Percentiles rank a stretch among this genome's conserved stretches.
These are phyloP conservation scores for Drosophila greeni DNA, from an alignment of 2,888 invertebrate species.

Conservation along the genomic window DNA sequence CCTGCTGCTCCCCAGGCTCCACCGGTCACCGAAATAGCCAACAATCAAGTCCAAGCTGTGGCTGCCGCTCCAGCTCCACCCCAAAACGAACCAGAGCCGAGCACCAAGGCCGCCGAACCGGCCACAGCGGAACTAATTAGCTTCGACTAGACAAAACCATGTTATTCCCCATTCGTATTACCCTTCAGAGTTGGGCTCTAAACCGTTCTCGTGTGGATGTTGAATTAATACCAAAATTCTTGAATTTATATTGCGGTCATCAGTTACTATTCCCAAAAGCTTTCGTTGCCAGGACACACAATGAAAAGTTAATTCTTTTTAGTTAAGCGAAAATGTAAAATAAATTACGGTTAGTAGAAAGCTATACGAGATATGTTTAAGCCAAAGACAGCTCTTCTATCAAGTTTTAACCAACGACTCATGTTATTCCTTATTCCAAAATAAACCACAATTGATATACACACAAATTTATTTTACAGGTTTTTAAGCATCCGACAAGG, in stretches of 20 bases:
- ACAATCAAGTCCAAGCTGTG: conserved; percentile 68
- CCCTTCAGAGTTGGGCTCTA: conserved; percentile 7
- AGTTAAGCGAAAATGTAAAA: conserved; percentile 10
- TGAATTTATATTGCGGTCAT: conserved; percentile 23
- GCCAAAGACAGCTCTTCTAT: conserved; percentile 17
- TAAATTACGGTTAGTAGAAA: neutral
- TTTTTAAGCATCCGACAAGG: conserved; percentile 80
- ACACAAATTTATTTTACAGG: neutral
- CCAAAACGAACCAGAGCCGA: conserved; percentile 76
- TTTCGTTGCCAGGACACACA: conserved; percentile 6
- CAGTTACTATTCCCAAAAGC: conserved; percentile 20
- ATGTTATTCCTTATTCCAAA: conserved; percentile 39
- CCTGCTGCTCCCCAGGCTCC: conserved; percentile 43
- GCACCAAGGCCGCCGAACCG: conserved; percentile 78
- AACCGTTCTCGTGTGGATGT: conserved; percentile 25
- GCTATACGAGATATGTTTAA: conserved; percentile 23
- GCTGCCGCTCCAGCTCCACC: conserved; percentile 74
- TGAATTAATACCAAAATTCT: neutral
- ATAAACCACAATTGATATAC: conserved; percentile 14
- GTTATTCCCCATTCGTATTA: conserved; percentile 12
- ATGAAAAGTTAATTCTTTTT: conserved; percentile 7
- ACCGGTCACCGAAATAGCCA: conserved; percentile 25
- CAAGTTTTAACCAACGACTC: conserved; percentile 29
- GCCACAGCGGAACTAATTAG: conserved; percentile 89
- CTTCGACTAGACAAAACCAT: conserved; percentile 83